These are phyloP conservation scores for Clepsis dumicolana DNA, from an alignment of 2,888 invertebrate species.

Conservation along the genomic window DNA sequence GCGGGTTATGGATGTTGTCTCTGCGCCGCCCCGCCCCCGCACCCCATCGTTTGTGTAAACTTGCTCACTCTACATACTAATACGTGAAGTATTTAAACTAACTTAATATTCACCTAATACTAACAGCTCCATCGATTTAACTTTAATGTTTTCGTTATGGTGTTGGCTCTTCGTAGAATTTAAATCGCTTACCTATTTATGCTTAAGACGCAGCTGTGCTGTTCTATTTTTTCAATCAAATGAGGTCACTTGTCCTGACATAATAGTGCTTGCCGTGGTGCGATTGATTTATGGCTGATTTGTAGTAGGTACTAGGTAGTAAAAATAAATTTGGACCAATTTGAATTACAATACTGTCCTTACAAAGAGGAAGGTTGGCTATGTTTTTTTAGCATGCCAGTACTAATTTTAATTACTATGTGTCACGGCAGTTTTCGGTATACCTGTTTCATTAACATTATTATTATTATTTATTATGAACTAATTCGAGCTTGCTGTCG, in stretches of 20 bases:
- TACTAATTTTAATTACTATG: constrained; percentile 25
- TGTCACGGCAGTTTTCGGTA: constrained; percentile 33
- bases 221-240: constrained; percentile 23
- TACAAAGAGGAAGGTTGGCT: constrained; percentile 7
- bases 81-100: constrained; percentile 26
- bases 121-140: neutral
- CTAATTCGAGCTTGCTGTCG: constrained; percentile 21
- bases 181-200: constrained; percentile 21
- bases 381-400: constrained; percentile 25
- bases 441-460: constrained; percentile 10
- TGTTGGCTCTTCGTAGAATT: neutral
- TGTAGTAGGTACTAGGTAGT: no score
- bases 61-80: constrained; percentile 26
- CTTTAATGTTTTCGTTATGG: constrained; percentile 3
- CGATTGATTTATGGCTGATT: constrained; percentile 17
- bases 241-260: constrained; percentile 12
- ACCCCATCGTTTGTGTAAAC: constrained; percentile 29
- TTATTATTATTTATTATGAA: constrained; percentile 11
- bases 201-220: constrained; percentile 16
- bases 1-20: constrained; percentile 57
- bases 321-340: constrained; percentile 8
- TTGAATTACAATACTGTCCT: neutral
- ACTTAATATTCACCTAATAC: constrained; percentile 18
- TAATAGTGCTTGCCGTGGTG: constrained; percentile 3
- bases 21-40: constrained; percentile 42